Percentiles rank a stretch among this genome's conserved stretches.
These are phyloP conservation scores for Polylopha cassiicola DNA, from an alignment of 2,888 invertebrate genomes.

Conservation along the genomic window DNA sequence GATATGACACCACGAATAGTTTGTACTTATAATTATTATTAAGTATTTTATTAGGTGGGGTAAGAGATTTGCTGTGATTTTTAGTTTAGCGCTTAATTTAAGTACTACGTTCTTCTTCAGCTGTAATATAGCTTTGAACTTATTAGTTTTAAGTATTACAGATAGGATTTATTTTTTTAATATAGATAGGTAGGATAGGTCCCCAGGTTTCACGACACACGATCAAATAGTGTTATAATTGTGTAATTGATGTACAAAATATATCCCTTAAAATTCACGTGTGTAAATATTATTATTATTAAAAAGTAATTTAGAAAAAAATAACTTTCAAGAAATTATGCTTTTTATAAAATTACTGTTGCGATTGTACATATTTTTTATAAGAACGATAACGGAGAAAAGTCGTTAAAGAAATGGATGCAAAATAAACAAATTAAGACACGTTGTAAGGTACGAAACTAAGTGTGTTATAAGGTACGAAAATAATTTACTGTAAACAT, in stretches of 20 bases:
- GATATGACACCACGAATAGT: constrained; percentile 44
- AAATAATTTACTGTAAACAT: too few relatives aligned
- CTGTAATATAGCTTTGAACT: constrained; percentile 31
- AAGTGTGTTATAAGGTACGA: too few relatives aligned
- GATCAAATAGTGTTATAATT: constrained; percentile 14
- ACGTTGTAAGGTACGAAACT: too few relatives aligned
- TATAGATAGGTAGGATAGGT: too few relatives aligned
- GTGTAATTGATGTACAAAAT: constrained; percentile 14
- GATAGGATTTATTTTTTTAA: constrained; percentile 65
- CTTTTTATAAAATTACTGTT: too few relatives aligned
- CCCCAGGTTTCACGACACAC: constrained; percentile 53
- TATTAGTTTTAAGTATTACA: constrained; percentile 5
- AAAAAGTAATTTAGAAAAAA: constrained; percentile 25
- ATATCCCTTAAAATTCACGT: constrained; percentile 2
- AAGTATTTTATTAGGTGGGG: constrained; percentile 49
- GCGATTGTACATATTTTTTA: too few relatives aligned
- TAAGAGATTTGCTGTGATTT: constrained; percentile 62
- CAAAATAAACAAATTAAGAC: too few relatives aligned
- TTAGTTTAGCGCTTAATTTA: constrained; percentile 36
- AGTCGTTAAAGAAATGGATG: too few relatives aligned
- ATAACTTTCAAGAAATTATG: too few relatives aligned
- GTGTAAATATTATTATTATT: constrained; percentile 25
- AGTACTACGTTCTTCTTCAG: constrained; percentile 31
- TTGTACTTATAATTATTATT: constrained; percentile 21
- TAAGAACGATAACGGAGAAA: too few relatives aligned